Evolutionary conservation across 2,113 vertebrate species (phyloP), one percentile per base, ranked within the genome.

Genomic region (Pollimyrus isidori): DNA sequence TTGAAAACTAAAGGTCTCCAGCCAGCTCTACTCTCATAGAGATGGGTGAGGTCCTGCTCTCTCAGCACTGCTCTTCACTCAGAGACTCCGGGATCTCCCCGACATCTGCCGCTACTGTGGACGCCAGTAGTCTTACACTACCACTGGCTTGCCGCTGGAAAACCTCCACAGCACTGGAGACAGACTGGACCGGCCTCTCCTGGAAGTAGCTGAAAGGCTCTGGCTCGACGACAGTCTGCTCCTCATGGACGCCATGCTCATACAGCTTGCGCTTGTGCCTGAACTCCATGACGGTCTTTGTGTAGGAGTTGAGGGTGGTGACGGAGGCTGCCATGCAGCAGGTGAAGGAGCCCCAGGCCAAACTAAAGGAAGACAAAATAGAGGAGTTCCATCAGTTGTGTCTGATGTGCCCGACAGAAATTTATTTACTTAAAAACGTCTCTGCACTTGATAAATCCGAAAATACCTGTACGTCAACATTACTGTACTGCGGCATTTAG

Each of bases 231-330:
- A 96, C 95, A 7, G 97, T 96, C 73, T 97, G 96, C 92, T 98
- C 97, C 93, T 97, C 96, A 35, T 96, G 96, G 92, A 97, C 96
- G 93, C 95, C 96, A 92, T 98, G 97, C 94, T 97, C 97, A 62
- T 97, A 98, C 89, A 97, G 97, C 93, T 98, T 98, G 92, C 97
- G 97, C 92, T 98, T 98, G 96, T 98, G 97, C 65, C 97, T 95
- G 96, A 99, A 99, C 95, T 98, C 98, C n/a, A 99, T 97, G 94
- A 98, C 98, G 7, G 98, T 98, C 95, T 98, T 99, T 0, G 98
- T 99, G 94, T 99, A 99, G 87, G 98, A 98, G 96, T 99, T 99
- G 93, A 99, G 95, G 10, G 98, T 99, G 93, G 98, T 98, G 92
- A 99, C 98, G 0, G 98, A 99, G 30, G 98, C 98, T 0, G 98